These are phyloP conservation scores for Hippocampus guttulatus DNA, from an alignment of 2,113 vertebrate species.

Conservation along the genomic window DNA sequence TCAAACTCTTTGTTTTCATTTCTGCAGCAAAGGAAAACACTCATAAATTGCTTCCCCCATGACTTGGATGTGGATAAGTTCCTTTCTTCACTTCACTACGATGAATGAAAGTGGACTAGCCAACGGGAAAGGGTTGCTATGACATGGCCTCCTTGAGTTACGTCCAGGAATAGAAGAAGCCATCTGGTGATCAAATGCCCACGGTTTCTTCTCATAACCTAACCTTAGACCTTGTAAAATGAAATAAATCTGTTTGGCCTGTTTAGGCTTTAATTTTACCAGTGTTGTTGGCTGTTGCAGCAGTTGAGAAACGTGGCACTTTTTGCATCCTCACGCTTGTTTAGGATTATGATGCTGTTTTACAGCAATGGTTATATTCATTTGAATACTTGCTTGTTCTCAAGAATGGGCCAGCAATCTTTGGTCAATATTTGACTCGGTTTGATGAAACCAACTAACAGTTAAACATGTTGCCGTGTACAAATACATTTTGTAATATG, in stretches of 20 bases:
- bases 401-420: slow-evolving; percentile 20
- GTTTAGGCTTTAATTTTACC: slow-evolving; percentile 12
- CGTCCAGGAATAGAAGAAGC: slow-evolving; percentile 54
- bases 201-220: slow-evolving; percentile 25
- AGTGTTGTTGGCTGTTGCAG: slow-evolving; percentile 16
- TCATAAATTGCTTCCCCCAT: slow-evolving; percentile 86
- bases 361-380: neutral
- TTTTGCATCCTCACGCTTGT: slow-evolving; percentile 10
- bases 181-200: slow-evolving; percentile 47
- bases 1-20: slow-evolving; percentile 13
- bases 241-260: slow-evolving; percentile 15
- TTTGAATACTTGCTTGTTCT: slow-evolving; percentile 6
- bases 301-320: slow-evolving; percentile 21
- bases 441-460: slow-evolving; percentile 18
- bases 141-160: slow-evolving; percentile 33
- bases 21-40: slow-evolving; percentile 83
- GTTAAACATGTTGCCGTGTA: slow-evolving; percentile 3
- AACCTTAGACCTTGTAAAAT: slow-evolving; percentile 29
- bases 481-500: neutral
- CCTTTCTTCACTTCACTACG: slow-evolving; percentile 93
- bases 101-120: slow-evolving; percentile 74
- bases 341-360: slow-evolving; percentile 8
- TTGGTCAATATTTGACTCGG: slow-evolving; percentile 66
- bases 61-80: slow-evolving; percentile 99
- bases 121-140: slow-evolving; percentile 10